Evolutionary conservation across 2,888 invertebrate genomes (phyloP).

Genomic region (Patella depressa): DNA sequence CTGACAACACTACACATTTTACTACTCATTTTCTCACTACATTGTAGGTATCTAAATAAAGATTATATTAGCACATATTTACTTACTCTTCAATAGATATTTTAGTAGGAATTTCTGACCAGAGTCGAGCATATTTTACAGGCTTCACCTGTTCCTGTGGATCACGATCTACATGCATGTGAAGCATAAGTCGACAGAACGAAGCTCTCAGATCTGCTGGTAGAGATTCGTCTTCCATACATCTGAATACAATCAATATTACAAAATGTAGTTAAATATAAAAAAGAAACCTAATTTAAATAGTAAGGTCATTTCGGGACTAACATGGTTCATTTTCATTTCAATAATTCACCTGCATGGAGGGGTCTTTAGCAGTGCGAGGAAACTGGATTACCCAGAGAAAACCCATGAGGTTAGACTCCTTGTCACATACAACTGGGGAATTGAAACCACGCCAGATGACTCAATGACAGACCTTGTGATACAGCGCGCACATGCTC

Average conservation of each 20-base stretch:
- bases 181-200: conserved; percentile 97
- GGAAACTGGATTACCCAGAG: no score
- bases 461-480: no score
- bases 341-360: no score
- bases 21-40: background rate
- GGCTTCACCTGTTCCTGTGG: conserved; percentile 99
- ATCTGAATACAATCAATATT: conserved; percentile 75
- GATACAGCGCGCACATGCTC: no score
- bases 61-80: background rate
- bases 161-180: conserved; percentile 97
- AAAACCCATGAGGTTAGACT: no score
- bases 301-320: no score
- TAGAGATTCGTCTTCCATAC: conserved; percentile 94
- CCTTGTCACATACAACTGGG: no score
- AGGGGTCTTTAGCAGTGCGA: no score
- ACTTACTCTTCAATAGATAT: conserved; percentile 95
- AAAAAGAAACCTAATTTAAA: background rate
- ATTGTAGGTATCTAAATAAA: background rate
- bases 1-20: conserved; percentile 18
- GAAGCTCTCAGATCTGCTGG: conserved; percentile 96
- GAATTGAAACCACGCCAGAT: no score
- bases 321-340: no score
- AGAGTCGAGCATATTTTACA: conserved; percentile 96
- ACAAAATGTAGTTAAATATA: background rate
- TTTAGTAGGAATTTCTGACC: conserved; percentile 96